phyloP scores from a whole-genome alignment of 2,797 vertebrate genomes.

The Lophotriccus pileatus region DNA sequence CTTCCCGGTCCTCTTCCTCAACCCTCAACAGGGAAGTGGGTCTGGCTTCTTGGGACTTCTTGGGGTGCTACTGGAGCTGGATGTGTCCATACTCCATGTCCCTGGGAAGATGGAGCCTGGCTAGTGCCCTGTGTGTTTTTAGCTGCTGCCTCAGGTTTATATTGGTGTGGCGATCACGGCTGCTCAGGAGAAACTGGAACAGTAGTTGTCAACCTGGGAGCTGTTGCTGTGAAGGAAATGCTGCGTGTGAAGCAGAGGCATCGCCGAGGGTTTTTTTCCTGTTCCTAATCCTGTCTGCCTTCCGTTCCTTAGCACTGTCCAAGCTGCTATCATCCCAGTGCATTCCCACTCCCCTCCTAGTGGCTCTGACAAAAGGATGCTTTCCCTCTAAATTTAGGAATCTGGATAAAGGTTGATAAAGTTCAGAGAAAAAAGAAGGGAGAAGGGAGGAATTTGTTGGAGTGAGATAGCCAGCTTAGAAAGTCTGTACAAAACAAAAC shows the following conservation, averaged over 20 bases:
- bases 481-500: not conserved
- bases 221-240: not conserved
- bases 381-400: not conserved
- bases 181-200: not conserved
- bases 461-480: not conserved
- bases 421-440: not conserved
- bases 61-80: not conserved
- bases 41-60: not conserved
- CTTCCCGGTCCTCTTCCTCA: not conserved
- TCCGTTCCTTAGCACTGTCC: not conserved
- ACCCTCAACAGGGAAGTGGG: not conserved
- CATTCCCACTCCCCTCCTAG: not conserved
- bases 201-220: not conserved
- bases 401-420: not conserved
- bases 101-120: not conserved
- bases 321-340: not conserved
- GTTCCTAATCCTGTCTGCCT: not conserved
- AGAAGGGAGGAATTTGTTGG: not conserved
- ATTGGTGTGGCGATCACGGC: not conserved
- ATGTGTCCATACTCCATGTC: accelerated
- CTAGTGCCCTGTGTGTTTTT: not conserved
- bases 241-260: not conserved
- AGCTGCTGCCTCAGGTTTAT: not conserved
- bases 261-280: not conserved
- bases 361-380: not conserved